Evolutionary conservation across 2,797 vertebrate species (phyloP).

Genomic region (Enteromius fasciolatus): DNA sequence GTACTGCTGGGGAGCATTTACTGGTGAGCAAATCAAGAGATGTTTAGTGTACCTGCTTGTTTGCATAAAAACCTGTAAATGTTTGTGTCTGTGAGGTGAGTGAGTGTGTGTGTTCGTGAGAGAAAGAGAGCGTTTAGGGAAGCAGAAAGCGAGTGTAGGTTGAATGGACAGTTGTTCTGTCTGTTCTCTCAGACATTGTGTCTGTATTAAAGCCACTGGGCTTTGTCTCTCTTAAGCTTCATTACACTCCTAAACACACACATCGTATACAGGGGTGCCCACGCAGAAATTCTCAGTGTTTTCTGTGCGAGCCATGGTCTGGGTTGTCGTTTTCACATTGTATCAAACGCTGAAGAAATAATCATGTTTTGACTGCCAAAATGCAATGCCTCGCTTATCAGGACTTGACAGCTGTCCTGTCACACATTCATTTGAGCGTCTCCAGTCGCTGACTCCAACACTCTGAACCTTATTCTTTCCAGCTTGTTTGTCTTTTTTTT

Average conservation of each 20-base stretch:
- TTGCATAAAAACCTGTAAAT: not conserved
- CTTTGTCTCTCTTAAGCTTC: constrained; percentile 42
- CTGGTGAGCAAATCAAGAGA: not conserved
- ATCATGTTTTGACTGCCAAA: constrained; percentile 47
- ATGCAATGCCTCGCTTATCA: constrained; percentile 41
- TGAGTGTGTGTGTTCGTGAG: too few species aligned
- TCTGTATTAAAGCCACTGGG: constrained; percentile 46
- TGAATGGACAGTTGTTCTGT: constrained; percentile 25
- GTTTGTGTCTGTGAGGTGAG: not conserved
- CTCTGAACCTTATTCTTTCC: constrained; percentile 10
- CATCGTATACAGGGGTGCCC: constrained; percentile 39
- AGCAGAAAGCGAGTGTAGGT: constrained; percentile 8
- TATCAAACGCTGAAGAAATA: constrained; percentile 48
- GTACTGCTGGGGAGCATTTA: not conserved
- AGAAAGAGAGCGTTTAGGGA: not conserved
- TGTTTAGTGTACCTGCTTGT: not conserved
- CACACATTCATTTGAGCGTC: constrained; percentile 33
- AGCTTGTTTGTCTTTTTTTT: not conserved
- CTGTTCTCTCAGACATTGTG: constrained; percentile 38
- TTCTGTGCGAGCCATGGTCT: constrained; percentile 27
- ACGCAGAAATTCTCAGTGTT: constrained; percentile 32
- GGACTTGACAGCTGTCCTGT: constrained; percentile 46
- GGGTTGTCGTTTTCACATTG: constrained; percentile 42
- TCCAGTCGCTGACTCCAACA: constrained; percentile 39
- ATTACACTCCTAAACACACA: constrained; percentile 56